A percentile compares a stretch with the other conserved stretches of the same genome.
Conservation (phyloP, 2,113 vertebrate species). For the Tupaia tana region DNA sequence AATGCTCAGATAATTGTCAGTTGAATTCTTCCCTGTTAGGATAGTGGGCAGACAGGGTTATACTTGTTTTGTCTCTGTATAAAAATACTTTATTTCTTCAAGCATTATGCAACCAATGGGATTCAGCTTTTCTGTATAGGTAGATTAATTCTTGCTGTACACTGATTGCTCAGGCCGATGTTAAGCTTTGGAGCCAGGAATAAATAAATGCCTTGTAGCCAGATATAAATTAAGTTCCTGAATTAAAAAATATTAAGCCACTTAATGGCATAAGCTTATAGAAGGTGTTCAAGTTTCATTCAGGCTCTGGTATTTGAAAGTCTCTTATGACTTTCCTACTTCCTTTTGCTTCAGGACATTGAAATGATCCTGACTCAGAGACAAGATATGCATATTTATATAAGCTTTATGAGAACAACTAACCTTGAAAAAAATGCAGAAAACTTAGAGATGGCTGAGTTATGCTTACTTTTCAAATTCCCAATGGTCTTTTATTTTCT, state of each 20-base stretch:
- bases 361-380: slow-evolving; percentile 66
- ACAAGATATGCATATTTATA: slow-evolving; percentile 75
- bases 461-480: slow-evolving; percentile 77
- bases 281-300: slow-evolving; percentile 63
- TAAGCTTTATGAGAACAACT: slow-evolving; percentile 61
- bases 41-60: not conserved
- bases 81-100: slow-evolving; percentile 31
- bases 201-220: slow-evolving; percentile 52
- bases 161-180: not conserved
- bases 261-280: slow-evolving; percentile 52
- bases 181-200: slow-evolving; percentile 12
- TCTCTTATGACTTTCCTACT: slow-evolving; percentile 59
- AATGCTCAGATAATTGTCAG: not conserved
- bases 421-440: slow-evolving; percentile 72
- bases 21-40: slow-evolving; percentile 25
- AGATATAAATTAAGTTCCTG: slow-evolving; percentile 42
- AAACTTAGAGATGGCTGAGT: slow-evolving; percentile 60
- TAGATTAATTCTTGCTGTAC: not conserved
- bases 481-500: slow-evolving; percentile 57
- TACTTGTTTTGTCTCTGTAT: not conserved
- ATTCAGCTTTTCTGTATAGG: not conserved
- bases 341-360: slow-evolving; percentile 74
- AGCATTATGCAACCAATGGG: not conserved
- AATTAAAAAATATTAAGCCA: slow-evolving; percentile 54
- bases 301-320: slow-evolving; percentile 42